Conservation (phyloP, 2,797 vertebrate genomes). For the Pseudotriccus pelzelni region DNA sequence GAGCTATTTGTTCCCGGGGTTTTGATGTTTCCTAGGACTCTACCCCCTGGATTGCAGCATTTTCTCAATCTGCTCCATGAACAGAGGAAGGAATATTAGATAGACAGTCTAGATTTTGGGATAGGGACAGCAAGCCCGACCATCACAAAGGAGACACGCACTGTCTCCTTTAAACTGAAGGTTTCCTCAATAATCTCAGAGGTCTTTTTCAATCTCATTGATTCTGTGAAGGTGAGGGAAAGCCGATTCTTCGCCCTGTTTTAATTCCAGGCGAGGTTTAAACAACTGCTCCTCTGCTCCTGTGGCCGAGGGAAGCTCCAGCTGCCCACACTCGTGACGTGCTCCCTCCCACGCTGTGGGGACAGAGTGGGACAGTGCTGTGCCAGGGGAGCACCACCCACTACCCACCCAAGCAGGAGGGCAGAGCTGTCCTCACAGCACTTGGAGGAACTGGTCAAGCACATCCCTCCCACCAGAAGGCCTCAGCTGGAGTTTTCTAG, state of each 20-base stretch:
- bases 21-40: constrained; percentile 13
- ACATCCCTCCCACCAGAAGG: background rate
- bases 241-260: background rate
- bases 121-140: background rate
- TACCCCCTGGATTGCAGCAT: background rate
- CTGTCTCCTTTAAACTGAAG: background rate
- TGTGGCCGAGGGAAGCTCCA: rapidly evolving
- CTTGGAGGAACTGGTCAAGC: background rate
- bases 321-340: rapidly evolving
- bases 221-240: background rate
- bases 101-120: background rate
- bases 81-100: background rate
- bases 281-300: background rate
- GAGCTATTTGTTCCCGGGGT: background rate
- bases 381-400: background rate
- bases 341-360: rapidly evolving
- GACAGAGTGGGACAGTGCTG: background rate
- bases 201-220: background rate
- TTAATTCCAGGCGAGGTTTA: background rate
- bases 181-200: background rate
- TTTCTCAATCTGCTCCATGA: background rate
- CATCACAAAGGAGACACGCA: background rate
- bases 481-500: background rate
- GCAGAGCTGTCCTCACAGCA: rapidly evolving
- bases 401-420: rapidly evolving